Evolutionary conservation across 2,888 invertebrate genomes (phyloP), one percentile per base, ranked within the genome.

Genomic region (Uloborus plumipes): DNA sequence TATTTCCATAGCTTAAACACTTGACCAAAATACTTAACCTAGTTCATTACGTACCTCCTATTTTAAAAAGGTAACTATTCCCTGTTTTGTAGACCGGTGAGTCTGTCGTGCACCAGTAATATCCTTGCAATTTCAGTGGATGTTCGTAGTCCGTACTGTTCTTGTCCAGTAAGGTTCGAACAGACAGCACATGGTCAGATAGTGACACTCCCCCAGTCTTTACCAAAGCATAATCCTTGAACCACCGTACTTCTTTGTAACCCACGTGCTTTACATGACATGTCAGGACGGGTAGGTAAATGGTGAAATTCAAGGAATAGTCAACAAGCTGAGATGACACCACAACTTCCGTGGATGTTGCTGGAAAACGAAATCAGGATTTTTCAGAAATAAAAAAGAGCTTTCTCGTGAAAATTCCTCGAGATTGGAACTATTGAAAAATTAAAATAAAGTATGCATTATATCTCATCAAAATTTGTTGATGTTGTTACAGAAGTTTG

Each of bases 81-180:
- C 74, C 53, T 7, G 14, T 31, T 26, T 69, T n/a, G 2, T 31
- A 16, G 9, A 39, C 47, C 14, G 55, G 20, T 7, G 51, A 50
- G 14, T 81, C 74, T 11, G 83, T 83, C 50, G 72, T 69, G 26
- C 83, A 83, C 76, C 77, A 77, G 49, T 73, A 83, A 22, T 83
- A 83, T 20, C 83, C 83, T 76, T 83, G 83, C 0, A 83, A 58
- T 49, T 72, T 55, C 18, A 77, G 26, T 1, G 69, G 72, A 39
- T 77, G 31, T 0, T 73, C 53, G 47, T 69, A 69, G 6, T 59
- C 20, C 3, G 51, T 26, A 1, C 31, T 14, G 14, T 15, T n/a
- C 9, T 13, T 49, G 2, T 26, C 16, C 1, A 81, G 39, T 1
- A 81, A 39, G 2, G 55, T 47, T 9, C 13, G 14, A 15, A 75